Conservation (phyloP, 2,797 vertebrate species). For the Tarsius wallacei region DNA sequence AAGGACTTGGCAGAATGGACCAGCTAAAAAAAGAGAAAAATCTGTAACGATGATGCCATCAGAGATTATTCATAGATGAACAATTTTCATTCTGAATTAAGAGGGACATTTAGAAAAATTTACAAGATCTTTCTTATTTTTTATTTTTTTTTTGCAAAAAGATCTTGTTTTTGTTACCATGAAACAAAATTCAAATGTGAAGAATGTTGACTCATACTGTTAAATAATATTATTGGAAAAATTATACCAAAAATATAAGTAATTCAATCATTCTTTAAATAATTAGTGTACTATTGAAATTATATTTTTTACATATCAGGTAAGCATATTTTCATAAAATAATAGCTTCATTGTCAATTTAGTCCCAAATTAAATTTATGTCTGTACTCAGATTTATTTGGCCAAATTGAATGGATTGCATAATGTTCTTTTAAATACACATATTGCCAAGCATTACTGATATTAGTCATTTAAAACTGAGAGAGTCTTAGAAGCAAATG, state of each 20-base stretch:
- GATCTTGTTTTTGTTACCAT: neutral
- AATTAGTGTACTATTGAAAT: neutral
- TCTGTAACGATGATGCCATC: neutral
- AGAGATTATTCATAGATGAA: neutral
- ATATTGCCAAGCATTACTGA: neutral
- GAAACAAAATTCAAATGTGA: conserved; percentile 11
- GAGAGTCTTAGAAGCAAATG: neutral
- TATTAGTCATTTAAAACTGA: neutral
- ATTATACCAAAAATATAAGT: neutral
- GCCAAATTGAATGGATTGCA: neutral
- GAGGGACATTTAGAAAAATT: neutral
- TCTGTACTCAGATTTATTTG: neutral
- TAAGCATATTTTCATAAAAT: neutral
- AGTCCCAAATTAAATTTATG: neutral
- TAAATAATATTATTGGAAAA: neutral
- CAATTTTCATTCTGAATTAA: neutral
- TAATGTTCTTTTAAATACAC: neutral
- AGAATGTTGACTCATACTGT: neutral
- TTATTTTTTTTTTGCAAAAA: neutral
- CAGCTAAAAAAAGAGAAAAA: conserved; percentile 8
- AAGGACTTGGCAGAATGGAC: neutral
- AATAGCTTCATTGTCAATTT: neutral
- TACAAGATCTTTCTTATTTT: neutral
- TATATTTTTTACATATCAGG: neutral
- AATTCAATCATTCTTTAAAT: neutral